Evolutionary conservation across 1,140 invertebrate species (phyloP).

Genomic region (Drosophila persimilis): DNA sequence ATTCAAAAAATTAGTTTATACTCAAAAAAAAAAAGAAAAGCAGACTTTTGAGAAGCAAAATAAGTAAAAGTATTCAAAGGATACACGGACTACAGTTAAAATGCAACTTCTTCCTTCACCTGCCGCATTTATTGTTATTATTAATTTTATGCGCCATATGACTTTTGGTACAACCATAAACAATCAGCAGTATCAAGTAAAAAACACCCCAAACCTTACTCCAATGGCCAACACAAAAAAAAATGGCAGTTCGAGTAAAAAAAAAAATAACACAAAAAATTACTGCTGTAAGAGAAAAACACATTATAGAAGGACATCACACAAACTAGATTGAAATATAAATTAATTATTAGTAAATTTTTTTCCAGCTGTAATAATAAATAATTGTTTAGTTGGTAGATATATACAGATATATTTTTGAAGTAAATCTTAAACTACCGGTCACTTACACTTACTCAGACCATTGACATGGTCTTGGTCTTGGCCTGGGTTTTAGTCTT

Average conservation of each 20-base stretch:
- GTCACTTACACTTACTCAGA: too few relatives aligned
- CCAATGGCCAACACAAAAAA: constrained; percentile 33
- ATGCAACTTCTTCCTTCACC: too few relatives aligned
- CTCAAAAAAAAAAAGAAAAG: too few relatives aligned
- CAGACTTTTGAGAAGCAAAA: too few relatives aligned
- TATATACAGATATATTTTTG: too few relatives aligned
- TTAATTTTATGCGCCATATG: constrained; percentile 62
- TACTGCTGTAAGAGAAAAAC: constrained; percentile 1
- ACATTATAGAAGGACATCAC: too few relatives aligned
- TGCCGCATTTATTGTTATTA: constrained; percentile 49
- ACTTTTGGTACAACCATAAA: constrained; percentile 45
- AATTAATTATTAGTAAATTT: too few relatives aligned
- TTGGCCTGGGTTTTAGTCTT: constrained; percentile 9
- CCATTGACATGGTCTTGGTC: constrained; percentile 28
- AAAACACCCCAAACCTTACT: constrained; percentile 41
- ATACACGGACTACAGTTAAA: too few relatives aligned
- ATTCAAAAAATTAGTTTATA: constrained; percentile 34
- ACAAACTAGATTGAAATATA: too few relatives aligned
- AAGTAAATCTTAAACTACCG: too few relatives aligned
- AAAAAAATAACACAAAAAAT: constrained; percentile 8
- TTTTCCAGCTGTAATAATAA: too few relatives aligned
- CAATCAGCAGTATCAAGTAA: constrained; percentile 50
- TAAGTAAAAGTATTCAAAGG: background rate
- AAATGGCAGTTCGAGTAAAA: constrained; percentile 13
- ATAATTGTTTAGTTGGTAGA: too few relatives aligned